These are phyloP conservation scores for Spialia ferax DNA, from an alignment of 2,888 invertebrate species.

Conservation along the genomic window DNA sequence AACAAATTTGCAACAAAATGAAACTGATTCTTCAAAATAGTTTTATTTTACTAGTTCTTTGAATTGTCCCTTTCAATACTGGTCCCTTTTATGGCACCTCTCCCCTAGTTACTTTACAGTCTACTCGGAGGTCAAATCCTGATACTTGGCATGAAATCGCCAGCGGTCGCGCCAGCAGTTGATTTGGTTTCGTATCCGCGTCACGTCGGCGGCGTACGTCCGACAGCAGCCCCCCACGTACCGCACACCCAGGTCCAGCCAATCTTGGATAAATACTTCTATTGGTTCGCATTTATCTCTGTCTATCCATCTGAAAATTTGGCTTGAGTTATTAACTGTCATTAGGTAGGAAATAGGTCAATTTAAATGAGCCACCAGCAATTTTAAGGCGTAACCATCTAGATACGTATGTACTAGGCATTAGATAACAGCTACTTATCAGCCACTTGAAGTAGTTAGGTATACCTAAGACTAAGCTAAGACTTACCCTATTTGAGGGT, in stretches of 20 bases:
- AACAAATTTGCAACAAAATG: too few species aligned
- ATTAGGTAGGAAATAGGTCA: too few species aligned
- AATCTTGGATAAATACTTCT: slow-evolving; percentile 91
- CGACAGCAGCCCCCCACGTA: slow-evolving; percentile 98
- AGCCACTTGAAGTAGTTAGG: neutral
- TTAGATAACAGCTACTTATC: too few species aligned
- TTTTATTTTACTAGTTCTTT: too few species aligned
- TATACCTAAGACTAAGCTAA: too few species aligned
- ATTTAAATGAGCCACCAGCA: too few species aligned
- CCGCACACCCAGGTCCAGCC: slow-evolving; percentile 93
- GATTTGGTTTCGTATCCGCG: slow-evolving; percentile 89
- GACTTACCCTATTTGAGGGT: slow-evolving; percentile 89
- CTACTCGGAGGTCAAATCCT: slow-evolving; percentile 34
- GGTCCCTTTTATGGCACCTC: too few species aligned
- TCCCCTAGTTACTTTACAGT: too few species aligned
- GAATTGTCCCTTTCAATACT: too few species aligned
- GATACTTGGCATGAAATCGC: slow-evolving; percentile 67
- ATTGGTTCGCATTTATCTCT: slow-evolving; percentile 90
- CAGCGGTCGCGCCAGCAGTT: slow-evolving; percentile 78
- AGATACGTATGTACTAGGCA: too few species aligned
- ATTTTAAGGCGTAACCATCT: too few species aligned
- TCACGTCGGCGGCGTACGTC: slow-evolving; percentile 93
- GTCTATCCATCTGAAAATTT: slow-evolving; percentile 89
- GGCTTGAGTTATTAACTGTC: neutral
- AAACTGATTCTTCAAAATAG: slow-evolving; percentile 8